Base-by-base conservation (phyloP, 2,888 invertebrate species). In the Clunio marinus region DNA sequence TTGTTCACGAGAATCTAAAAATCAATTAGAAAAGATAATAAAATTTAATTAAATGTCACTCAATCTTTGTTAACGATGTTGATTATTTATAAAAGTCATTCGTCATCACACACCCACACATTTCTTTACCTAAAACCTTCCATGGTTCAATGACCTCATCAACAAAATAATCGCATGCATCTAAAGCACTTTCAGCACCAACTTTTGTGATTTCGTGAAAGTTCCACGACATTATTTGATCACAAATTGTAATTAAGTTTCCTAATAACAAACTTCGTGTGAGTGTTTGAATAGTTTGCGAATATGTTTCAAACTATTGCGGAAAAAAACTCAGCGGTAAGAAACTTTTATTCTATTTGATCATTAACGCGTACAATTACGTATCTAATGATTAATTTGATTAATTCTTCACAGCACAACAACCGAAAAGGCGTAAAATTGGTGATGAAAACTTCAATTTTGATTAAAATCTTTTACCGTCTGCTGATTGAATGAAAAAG, bases 1-100 rank as follows among this genome's bases (percentile, higher is more conserved):
- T 72, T 88, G 83, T 76, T 94, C 93, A 73, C 86, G 77, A 0
- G 85, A 86, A 80, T 88, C 88, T 87, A 80, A 35, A 78, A 78
- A 2, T 20, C 7, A 51, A 51, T 13, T 70, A 67, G 71, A 17
- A 62, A 17, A 45, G 4, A 7, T 13, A 45, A 7, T 13, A 37
- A 62, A 13, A 13, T 13, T n/a, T n/a, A n/a, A n/a, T n/a, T n/a
- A n/a, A n/a, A n/a, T n/a, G n/a, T n/a, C n/a, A n/a, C n/a, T n/a
- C n/a, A n/a, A n/a, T n/a, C n/a, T n/a, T n/a, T n/a, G n/a, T n/a
- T n/a, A n/a, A n/a, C n/a, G n/a, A 68, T 55, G 15, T 28, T 37
- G 15, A 67, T 22, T 15, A 5, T n/a, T n/a, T n/a, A n/a, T n/a
- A n/a, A n/a, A n/a, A 28, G 8, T 22, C 25, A 22, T 7, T 60